These are phyloP conservation scores for Noctua pronuba DNA, from an alignment of 2,888 invertebrate species.

Conservation along the genomic window DNA sequence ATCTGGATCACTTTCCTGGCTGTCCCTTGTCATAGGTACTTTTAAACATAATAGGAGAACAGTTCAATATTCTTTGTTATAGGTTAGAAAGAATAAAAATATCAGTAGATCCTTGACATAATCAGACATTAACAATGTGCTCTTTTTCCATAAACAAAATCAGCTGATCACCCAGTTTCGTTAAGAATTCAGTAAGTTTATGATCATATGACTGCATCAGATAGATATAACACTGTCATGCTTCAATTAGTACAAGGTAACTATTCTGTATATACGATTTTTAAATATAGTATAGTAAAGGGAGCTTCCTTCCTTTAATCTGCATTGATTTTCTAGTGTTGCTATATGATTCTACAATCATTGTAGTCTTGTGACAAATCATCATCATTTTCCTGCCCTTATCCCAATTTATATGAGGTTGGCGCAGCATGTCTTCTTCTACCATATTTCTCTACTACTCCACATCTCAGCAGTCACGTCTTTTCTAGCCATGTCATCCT, in stretches of 20 bases:
- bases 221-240: background rate
- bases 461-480: too few relatives aligned
- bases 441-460: too few relatives aligned
- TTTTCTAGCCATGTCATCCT: too few relatives aligned
- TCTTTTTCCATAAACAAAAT: slow-evolving; percentile 8
- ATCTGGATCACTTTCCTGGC: background rate
- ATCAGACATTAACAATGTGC: background rate
- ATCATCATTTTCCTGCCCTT: background rate
- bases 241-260: background rate
- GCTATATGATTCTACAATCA: background rate
- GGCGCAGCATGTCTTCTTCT: background rate
- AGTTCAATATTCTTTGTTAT: background rate
- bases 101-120: background rate
- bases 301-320: background rate
- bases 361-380: background rate
- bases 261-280: background rate
- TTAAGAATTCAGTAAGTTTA: background rate
- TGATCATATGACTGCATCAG: slow-evolving; percentile 26
- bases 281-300: background rate
- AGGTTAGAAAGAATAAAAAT: background rate
- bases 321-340: background rate
- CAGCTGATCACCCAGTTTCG: slow-evolving; percentile 16
- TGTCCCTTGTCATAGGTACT: background rate
- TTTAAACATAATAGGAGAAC: background rate
- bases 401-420: background rate